Conservation (phyloP, 2,888 invertebrate genomes). For the Argynnis bischoffii region DNA sequence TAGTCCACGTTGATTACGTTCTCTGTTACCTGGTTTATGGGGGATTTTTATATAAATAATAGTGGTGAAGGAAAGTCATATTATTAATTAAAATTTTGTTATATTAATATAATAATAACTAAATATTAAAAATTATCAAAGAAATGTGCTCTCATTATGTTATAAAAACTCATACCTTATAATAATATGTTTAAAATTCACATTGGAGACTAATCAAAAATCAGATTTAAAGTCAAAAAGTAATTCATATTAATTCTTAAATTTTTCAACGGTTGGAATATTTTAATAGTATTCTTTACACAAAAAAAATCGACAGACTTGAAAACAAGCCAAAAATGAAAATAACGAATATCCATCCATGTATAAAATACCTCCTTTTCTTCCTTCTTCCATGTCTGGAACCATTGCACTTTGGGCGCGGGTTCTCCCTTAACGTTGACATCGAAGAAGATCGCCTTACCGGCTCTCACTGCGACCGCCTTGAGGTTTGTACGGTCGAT, state of each 20-base stretch:
- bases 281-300: constrained; percentile 1
- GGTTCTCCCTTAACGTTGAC: constrained; percentile 98
- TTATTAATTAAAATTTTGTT: too few species aligned
- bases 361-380: constrained; percentile 83
- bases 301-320: neutral
- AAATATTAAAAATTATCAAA: too few species aligned
- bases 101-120: too few species aligned
- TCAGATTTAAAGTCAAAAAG: too few species aligned
- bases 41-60: neutral
- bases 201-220: too few species aligned
- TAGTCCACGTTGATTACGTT: constrained; percentile 94
- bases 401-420: constrained; percentile 96
- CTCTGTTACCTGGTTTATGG: constrained; percentile 79
- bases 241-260: too few species aligned
- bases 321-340: too few species aligned
- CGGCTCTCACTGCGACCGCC: constrained; percentile 93
- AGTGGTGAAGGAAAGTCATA: neutral
- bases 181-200: too few species aligned
- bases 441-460: constrained; percentile 95
- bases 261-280: too few species aligned
- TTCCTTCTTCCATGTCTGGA: constrained; percentile 88
- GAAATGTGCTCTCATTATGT: too few species aligned
- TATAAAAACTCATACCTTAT: too few species aligned
- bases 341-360: neutral
- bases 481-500: constrained; percentile 98